A percentile compares a stretch with the other conserved stretches of the same genome.
Evolutionary conservation across 1,140 invertebrate genomes (phyloP).

Genomic region (Scaptomyza graminum): DNA sequence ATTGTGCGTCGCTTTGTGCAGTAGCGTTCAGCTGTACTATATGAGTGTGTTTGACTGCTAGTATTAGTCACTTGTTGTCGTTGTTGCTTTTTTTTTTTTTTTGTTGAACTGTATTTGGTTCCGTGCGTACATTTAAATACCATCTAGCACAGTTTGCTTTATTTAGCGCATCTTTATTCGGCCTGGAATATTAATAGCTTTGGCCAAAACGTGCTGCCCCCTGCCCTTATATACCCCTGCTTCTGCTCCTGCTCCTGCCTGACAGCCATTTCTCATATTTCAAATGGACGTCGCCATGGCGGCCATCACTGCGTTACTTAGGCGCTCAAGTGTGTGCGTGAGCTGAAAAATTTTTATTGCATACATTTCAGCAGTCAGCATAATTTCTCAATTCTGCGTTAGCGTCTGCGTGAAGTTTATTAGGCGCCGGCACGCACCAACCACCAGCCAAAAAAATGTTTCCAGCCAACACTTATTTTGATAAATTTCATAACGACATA

Average conservation of each 20-base stretch:
- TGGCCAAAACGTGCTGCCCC: conserved; percentile 27
- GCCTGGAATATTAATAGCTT: conserved; percentile 66
- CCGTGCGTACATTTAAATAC: conserved; percentile 20
- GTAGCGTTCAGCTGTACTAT: conserved; percentile 19
- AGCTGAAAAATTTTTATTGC: conserved; percentile 83
- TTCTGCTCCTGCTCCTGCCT: not conserved
- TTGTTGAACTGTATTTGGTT: conserved; percentile 30
- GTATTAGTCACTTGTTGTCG: conserved; percentile 2
- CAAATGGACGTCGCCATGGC: conserved; percentile 58
- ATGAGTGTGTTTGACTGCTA: conserved; percentile 4
- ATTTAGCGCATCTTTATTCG: conserved; percentile 61
- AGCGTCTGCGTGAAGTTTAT: conserved; percentile 68
- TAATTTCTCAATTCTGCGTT: conserved; percentile 74
- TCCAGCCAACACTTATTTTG: conserved; percentile 25
- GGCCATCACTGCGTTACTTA: conserved; percentile 31
- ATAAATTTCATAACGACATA: conserved; percentile 21
- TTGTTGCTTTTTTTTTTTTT: conserved; percentile 18
- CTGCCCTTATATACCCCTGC: not conserved
- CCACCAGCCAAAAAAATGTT: not conserved
- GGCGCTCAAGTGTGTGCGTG: conserved; percentile 57
- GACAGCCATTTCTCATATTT: conserved; percentile 59
- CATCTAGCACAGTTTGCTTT: conserved; percentile 8
- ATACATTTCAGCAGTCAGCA: conserved; percentile 78
- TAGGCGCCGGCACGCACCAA: conserved; percentile 56
- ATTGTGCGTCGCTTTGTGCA: conserved; percentile 54